Evolutionary conservation across 2,797 vertebrate genomes (phyloP).

Genomic region (Sebastes diploproa): DNA sequence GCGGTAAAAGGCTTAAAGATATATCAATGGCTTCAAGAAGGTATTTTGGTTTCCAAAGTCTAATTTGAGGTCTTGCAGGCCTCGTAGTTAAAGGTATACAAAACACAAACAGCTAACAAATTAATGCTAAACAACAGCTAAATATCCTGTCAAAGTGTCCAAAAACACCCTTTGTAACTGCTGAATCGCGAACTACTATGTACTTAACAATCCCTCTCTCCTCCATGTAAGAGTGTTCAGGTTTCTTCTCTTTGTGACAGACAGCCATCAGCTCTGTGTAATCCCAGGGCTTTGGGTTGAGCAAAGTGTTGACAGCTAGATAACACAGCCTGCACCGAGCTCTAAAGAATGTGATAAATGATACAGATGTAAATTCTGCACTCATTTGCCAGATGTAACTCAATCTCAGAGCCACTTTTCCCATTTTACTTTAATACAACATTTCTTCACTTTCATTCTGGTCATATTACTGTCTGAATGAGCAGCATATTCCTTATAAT

Average conservation of each 20-base stretch:
- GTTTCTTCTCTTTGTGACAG: slow-evolving; percentile 49
- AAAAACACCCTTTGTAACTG: not conserved
- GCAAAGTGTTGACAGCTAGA: slow-evolving; percentile 66
- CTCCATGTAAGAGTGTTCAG: not conserved
- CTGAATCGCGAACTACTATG: not conserved
- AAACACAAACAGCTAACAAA: not conserved
- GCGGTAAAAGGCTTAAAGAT: not conserved
- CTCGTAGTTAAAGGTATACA: not conserved
- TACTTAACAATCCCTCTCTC: not conserved
- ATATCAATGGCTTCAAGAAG: not conserved
- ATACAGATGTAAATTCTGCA: slow-evolving; percentile 57
- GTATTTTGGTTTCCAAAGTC: not conserved
- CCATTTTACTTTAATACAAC: not conserved
- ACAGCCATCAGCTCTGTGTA: slow-evolving; percentile 57
- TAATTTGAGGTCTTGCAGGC: not conserved
- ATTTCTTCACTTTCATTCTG: not conserved
- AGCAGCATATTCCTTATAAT: not conserved
- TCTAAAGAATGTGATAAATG: slow-evolving; percentile 58
- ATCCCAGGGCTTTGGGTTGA: slow-evolving; percentile 56
- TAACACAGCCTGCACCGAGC: slow-evolving; percentile 53
- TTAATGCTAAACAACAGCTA: not conserved
- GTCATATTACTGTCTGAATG: not conserved
- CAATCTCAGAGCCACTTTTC: not conserved
- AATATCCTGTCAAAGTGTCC: not conserved
- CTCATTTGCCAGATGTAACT: slow-evolving; percentile 21